Evolutionary conservation across 2,797 vertebrate genomes (phyloP), one percentile per base, ranked within the genome.

Genomic region (Anisognathus igniventris): DNA sequence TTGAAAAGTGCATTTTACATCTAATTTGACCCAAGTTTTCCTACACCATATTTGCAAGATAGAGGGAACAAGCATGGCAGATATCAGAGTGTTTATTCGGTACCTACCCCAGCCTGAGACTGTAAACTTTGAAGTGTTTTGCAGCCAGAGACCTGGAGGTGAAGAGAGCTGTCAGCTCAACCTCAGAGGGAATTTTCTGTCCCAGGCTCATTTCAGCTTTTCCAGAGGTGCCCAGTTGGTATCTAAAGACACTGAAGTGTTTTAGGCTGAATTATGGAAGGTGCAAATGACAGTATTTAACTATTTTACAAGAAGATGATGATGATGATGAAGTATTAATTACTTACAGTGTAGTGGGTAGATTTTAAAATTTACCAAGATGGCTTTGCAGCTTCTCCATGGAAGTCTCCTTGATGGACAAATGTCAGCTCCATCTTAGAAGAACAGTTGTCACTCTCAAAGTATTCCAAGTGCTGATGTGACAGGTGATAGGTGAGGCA

Each of bases 271-370:
- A 54, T 86, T 90, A 62, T 28, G 44, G 58, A 83, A 81, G 62
- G 58, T 50, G 33, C 17, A 44, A 79, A 73, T 79, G 60, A 51
- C 60, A 70, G n/a, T 9, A 61, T 27, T 80, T 86, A 72, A 47
- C 76, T 88, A 30, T 90, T 93, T 86, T 81, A 80, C 82, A 64
- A 62, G 73, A 67, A 87, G 77, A 91, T 94, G 28, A 66, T 33
- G 24, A 57, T 77, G 31, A 61, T 84, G 66, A 86, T 44, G 82
- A 72, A 81, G 27, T 45, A 86, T 50, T 92, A 68, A 88, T 90
- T 95, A 84, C 53, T 90, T 51, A 21, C 42, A 19, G 45, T 21
- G 57, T 48, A 90, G 75, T 83, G 61, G 51, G 14, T 24, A 33
- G 54, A 48, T 65, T 67, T 80, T 61, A 53, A 77, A 86, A 81